Evolutionary conservation across 2,888 invertebrate species (phyloP).

Genomic region (Pachliopta kotzebuea): DNA sequence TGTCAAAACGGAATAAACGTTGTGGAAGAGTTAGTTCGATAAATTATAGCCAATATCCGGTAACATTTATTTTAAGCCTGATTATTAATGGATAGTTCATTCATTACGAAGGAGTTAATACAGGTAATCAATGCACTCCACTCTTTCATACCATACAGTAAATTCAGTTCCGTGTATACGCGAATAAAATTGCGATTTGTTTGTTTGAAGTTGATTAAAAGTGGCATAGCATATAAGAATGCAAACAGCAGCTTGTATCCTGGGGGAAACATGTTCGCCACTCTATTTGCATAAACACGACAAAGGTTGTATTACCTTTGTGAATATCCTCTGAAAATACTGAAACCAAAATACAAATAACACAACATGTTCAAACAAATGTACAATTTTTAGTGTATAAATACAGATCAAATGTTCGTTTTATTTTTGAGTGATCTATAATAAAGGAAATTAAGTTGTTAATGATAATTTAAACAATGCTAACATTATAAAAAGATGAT

Average conservation of each 20-base stretch:
- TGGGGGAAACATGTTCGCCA: background rate
- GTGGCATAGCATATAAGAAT: background rate
- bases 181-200: background rate
- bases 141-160: background rate
- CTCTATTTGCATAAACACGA: background rate
- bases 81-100: background rate
- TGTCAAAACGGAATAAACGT: conserved; percentile 1
- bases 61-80: background rate
- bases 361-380: background rate
- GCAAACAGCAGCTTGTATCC: background rate
- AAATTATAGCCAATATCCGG: background rate
- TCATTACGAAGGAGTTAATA: no score
- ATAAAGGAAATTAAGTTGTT: background rate
- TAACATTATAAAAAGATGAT: no score
- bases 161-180: background rate
- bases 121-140: no score
- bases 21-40: background rate
- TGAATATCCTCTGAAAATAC: background rate
- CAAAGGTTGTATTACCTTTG: background rate
- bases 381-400: background rate
- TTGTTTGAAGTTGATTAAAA: background rate
- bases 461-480: no score
- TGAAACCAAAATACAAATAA: background rate
- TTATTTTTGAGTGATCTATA: background rate
- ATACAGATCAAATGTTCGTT: no score